Evolutionary conservation across 2,888 invertebrate genomes (phyloP), one percentile per base, ranked within the genome.

Genomic region (Heliconius ismenius): DNA sequence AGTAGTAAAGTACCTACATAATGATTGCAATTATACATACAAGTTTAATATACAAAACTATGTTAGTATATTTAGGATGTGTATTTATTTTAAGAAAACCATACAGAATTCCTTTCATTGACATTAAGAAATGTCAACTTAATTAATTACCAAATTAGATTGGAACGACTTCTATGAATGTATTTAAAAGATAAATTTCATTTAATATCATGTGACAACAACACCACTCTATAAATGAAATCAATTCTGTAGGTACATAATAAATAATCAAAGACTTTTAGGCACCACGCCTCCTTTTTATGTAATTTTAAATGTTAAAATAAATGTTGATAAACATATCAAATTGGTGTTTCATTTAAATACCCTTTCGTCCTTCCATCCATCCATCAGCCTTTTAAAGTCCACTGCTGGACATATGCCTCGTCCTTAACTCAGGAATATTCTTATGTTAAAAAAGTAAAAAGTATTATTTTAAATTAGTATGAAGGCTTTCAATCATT

Each of bases 221-320:
- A 75, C 60, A 79, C 84, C 86, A 84, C 90, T 91, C 90, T 92
- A 88, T 88, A 91, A 91, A 92, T 91, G 90, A 92, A 92, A 90
- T 91, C 86, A 89, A 89, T 90, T 91, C 91, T 90, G 91, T 92
- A 91, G 90, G 89, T 86, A 88, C 87, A 85, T 88, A 87, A 84
- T 85, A 84, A 87, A 88, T 90, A 91, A 88, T 89, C 87, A 89
- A 93, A 93, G 92, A 93, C 92, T 92, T 92, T 91, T 91, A 89
- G 93, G 92, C 91, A 88, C 81, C 88, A 91, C 84, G 93, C 92
- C 93, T 92, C 87, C 92, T 93, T 93, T 93, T 92, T 93, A 93
- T 93, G 92, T 92, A 90, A 92, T 93, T 92, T 93, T 93, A 91
- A 93, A 92, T 92, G 93, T 93, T 93, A 92, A 91, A 91, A 92